phyloP scores from a whole-genome alignment of 2,113 vertebrate species.

The Carassius carassius region DNA sequence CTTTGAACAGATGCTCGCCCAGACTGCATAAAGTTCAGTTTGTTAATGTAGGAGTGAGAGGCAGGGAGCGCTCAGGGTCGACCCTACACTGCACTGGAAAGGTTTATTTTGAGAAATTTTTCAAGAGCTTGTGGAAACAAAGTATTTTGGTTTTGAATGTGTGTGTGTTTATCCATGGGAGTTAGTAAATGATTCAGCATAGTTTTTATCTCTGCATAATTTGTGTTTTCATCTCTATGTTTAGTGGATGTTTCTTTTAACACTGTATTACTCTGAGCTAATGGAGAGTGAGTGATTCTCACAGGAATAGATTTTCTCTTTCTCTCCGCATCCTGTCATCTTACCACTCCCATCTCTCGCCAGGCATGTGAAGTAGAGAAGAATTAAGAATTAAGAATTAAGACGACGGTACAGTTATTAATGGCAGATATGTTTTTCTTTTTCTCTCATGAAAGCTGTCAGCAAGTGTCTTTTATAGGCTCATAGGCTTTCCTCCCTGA shows the following conservation, averaged over 20 bases:
- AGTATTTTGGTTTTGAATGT: background rate
- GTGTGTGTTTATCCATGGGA: background rate
- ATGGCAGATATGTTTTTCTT: background rate
- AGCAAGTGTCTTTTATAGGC: background rate
- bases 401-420: background rate
- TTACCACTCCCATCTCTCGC: slow-evolving; percentile 15
- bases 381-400: too few relatives aligned
- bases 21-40: background rate
- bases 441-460: background rate
- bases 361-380: background rate
- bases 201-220: slow-evolving; percentile 2
- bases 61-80: background rate
- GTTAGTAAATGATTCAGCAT: slow-evolving; percentile 19
- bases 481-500: background rate
- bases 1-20: slow-evolving; percentile 9
- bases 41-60: slow-evolving; percentile 8
- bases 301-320: background rate
- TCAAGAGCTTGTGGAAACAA: background rate
- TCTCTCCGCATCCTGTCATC: background rate
- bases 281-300: background rate
- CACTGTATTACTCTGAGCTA: background rate
- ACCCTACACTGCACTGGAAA: background rate
- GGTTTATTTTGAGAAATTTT: background rate
- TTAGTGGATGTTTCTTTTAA: background rate
- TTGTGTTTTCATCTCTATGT: slow-evolving; percentile 2